Percentiles rank a stretch among this genome's conserved stretches.
Evolutionary conservation across 2,113 vertebrate genomes (phyloP).

Genomic region (Pipa parva): DNA sequence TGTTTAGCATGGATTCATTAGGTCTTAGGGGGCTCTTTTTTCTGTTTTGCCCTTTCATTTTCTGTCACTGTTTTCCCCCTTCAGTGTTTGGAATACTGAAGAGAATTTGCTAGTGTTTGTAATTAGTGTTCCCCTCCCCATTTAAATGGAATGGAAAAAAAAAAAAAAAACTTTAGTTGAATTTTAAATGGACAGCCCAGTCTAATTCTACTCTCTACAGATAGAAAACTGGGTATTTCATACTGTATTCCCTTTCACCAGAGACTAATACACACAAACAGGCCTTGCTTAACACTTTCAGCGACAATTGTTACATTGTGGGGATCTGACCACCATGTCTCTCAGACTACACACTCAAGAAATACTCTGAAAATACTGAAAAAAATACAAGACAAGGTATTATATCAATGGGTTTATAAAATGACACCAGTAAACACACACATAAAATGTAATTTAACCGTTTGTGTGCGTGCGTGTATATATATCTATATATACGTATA

Average conservation of each 20-base stretch:
- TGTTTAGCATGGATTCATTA: slow-evolving; percentile 98
- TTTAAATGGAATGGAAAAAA: slow-evolving; percentile 72
- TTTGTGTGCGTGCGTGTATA: too few relatives aligned
- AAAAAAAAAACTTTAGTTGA: slow-evolving; percentile 66
- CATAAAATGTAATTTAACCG: too few relatives aligned
- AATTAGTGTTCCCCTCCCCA: slow-evolving; percentile 90
- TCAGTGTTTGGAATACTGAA: slow-evolving; percentile 82
- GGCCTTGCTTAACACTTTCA: neutral
- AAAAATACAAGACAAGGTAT: too few relatives aligned
- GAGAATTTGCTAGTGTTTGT: slow-evolving; percentile 89
- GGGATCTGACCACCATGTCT: too few relatives aligned
- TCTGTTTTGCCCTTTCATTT: slow-evolving; percentile 72
- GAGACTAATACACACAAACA: neutral
- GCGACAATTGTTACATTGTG: neutral
- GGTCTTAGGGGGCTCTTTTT: slow-evolving; percentile 79
- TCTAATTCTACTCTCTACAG: slow-evolving; percentile 66
- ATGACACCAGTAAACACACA: too few relatives aligned
- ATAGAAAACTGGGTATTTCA: slow-evolving; percentile 64
- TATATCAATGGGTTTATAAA: too few relatives aligned
- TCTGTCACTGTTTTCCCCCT: slow-evolving; percentile 69
- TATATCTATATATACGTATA: too few relatives aligned
- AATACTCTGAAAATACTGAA: too few relatives aligned
- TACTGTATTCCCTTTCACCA: neutral
- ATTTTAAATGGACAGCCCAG: slow-evolving; percentile 78
- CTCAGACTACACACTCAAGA: too few relatives aligned